These are phyloP conservation scores for Eulemur macaco DNA, from an alignment of 2,113 vertebrate genomes.

Conservation along the genomic window DNA sequence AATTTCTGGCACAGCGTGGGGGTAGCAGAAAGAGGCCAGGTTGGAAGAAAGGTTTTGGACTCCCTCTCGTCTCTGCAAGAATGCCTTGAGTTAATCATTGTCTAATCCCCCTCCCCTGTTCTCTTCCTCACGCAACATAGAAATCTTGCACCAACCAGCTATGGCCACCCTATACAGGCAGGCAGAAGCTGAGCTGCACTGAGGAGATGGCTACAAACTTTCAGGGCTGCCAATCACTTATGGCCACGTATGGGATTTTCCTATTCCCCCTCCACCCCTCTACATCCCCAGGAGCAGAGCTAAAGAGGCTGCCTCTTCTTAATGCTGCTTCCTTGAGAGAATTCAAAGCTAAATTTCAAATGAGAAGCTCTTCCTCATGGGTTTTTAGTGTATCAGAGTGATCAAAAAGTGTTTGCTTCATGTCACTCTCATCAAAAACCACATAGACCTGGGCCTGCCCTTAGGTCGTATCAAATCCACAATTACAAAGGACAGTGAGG, in stretches of 20 bases:
- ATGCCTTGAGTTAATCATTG: neutral
- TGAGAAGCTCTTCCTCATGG: neutral
- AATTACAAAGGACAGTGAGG: too few relatives aligned
- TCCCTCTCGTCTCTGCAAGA: neutral
- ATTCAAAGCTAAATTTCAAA: neutral
- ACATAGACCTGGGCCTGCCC: neutral
- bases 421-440: neutral
- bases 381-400: neutral
- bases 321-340: neutral
- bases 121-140: neutral
- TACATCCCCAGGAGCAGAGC: too few relatives aligned
- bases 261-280: neutral
- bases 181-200: neutral
- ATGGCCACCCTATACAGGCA: neutral
- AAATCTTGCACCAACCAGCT: neutral
- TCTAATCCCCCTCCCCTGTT: neutral
- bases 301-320: neutral
- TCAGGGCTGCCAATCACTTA: neutral
- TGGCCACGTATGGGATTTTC: fast-evolving
- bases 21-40: neutral
- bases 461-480: neutral
- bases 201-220: neutral
- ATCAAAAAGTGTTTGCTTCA: neutral
- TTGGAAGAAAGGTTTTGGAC: neutral
- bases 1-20: too few relatives aligned